phyloP scores from a whole-genome alignment of 64 coral and sea anemone species.

The Trachythela sp. region DNA sequence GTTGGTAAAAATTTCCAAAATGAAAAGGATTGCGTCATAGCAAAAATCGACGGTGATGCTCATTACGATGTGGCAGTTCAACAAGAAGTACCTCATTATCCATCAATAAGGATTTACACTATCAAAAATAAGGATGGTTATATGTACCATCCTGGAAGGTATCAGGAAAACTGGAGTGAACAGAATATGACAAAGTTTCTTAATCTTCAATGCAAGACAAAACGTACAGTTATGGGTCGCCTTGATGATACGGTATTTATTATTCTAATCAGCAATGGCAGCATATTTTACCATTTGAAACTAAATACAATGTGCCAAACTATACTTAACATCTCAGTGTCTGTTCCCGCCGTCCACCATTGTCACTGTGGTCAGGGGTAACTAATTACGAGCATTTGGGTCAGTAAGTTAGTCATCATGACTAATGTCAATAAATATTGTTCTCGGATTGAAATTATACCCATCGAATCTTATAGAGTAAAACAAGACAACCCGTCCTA shows the following conservation, averaged over 20 bases:
- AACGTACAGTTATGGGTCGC: constrained; percentile 56
- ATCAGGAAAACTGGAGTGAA: constrained; percentile 89
- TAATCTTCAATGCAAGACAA: constrained; percentile 74
- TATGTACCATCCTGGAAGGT: constrained; percentile 71
- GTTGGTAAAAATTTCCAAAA: constrained; percentile 42
- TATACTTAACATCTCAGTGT: too few relatives aligned
- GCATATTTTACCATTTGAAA: too few relatives aligned
- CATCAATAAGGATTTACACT: constrained; percentile 79
- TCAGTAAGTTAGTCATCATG: too few relatives aligned
- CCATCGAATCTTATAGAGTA: too few relatives aligned
- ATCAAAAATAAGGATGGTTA: constrained; percentile 81
- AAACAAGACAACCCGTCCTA: too few relatives aligned
- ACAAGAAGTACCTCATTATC: constrained; percentile 81
- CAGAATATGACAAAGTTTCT: constrained; percentile 79
- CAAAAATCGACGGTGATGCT: constrained; percentile 70
- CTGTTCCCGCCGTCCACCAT: too few relatives aligned
- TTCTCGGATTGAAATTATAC: too few relatives aligned
- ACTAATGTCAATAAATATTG: too few relatives aligned
- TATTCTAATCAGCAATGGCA: neutral
- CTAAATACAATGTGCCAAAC: too few relatives aligned
- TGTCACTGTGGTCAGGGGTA: too few relatives aligned
- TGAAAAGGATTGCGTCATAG: constrained; percentile 73
- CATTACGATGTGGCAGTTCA: constrained; percentile 53
- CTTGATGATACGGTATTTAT: constrained; percentile 73
- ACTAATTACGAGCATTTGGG: too few relatives aligned